Evolutionary conservation across 2,888 invertebrate species (phyloP).

Genomic region (Mesorhabditis spiculigera): DNA sequence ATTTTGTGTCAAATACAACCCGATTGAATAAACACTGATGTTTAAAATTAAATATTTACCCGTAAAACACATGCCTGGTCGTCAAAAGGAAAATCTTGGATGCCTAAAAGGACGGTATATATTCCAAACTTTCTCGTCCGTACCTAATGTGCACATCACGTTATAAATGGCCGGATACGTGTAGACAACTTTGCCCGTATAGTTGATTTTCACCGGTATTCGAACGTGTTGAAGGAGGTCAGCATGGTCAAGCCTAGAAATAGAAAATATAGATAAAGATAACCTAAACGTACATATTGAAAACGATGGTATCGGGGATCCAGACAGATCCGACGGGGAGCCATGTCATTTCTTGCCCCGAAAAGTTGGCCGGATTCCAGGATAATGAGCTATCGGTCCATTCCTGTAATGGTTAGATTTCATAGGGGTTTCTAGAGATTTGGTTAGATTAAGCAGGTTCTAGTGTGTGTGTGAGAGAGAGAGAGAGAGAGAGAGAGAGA

Average conservation of each 20-base stretch:
- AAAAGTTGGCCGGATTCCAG: slow-evolving; percentile 81
- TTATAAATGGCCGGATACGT: slow-evolving; percentile 47
- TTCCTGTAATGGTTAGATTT: slow-evolving; percentile 60
- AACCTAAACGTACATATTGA: slow-evolving; percentile 74
- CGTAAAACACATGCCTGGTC: slow-evolving; percentile 41
- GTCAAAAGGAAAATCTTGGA: slow-evolving; percentile 47
- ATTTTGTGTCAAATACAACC: background rate
- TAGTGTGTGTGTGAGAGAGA: too few relatives aligned
- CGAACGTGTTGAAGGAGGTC: slow-evolving; percentile 41
- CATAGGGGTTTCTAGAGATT: background rate
- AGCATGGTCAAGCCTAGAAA: slow-evolving; percentile 39
- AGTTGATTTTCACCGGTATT: slow-evolving; percentile 37
- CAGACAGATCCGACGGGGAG: slow-evolving; percentile 79
- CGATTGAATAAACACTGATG: background rate
- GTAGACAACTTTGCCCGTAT: slow-evolving; percentile 37
- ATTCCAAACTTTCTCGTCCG: slow-evolving; percentile 3
- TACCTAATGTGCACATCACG: slow-evolving; percentile 41
- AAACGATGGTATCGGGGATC: slow-evolving; percentile 82
- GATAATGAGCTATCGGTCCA: slow-evolving; percentile 80
- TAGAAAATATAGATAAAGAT: background rate
- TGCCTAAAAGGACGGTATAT: slow-evolving; percentile 20
- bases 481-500: too few relatives aligned
- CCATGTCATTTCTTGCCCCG: slow-evolving; percentile 76
- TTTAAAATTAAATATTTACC: slow-evolving; percentile 15
- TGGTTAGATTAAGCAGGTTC: too few relatives aligned